phyloP scores from a whole-genome alignment of 2,888 invertebrate genomes.

The Phragmatobia fuliginosa region DNA sequence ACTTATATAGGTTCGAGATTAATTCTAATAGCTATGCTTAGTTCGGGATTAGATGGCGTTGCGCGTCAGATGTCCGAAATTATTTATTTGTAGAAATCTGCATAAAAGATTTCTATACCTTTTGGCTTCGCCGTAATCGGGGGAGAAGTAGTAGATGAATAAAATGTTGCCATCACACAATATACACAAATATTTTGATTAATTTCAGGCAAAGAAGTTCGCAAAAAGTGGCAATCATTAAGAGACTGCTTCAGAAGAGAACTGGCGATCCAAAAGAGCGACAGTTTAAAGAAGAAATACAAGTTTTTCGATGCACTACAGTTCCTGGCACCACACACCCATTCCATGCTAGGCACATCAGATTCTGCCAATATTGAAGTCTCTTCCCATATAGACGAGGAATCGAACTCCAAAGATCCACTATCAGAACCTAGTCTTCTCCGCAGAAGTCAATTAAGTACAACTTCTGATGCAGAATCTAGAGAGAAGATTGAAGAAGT shows the following conservation, averaged over 20 bases:
- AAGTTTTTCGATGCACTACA: conserved; percentile 5
- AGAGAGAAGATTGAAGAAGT: neutral
- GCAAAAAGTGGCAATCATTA: conserved; percentile 12
- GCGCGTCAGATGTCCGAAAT: no score
- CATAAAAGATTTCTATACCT: no score
- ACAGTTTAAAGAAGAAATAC: conserved; percentile 6
- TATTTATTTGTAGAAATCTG: no score
- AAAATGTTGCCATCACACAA: neutral
- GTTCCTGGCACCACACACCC: conserved; percentile 8
- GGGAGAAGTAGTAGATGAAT: no score
- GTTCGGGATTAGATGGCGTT: no score
- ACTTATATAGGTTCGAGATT: no score
- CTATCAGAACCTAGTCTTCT: neutral
- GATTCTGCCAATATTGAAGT: neutral
- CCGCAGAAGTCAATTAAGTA: neutral
- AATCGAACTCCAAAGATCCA: conserved; percentile 3
- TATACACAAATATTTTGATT: neutral
- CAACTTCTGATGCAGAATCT: neutral
- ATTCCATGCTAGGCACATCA: neutral
- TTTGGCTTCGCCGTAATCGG: no score
- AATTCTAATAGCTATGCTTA: no score
- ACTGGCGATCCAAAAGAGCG: neutral
- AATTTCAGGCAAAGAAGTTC: conserved; percentile 10
- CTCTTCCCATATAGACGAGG: neutral
- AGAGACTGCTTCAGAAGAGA: conserved; percentile 16